A percentile compares a stretch with the other conserved stretches of the same genome.
phyloP scores from a whole-genome alignment of 2,797 vertebrate species.

The Eremophila alpestris region DNA sequence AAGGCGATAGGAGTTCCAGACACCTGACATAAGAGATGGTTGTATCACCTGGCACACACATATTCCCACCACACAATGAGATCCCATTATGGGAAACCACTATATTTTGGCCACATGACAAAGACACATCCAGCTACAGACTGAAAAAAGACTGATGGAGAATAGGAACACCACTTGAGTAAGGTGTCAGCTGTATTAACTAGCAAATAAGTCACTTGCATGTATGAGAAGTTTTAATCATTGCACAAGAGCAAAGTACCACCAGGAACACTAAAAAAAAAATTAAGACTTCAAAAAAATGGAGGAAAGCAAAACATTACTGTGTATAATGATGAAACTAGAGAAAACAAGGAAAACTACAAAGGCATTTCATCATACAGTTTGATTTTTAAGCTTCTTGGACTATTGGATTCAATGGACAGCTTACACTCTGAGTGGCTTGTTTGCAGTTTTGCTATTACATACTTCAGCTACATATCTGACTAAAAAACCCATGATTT shows the following conservation, averaged over 20 bases:
- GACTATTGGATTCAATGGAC: not conserved
- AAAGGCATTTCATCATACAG: not conserved
- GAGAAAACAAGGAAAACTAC: not conserved
- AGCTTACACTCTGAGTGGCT: not conserved
- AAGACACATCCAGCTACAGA: not conserved
- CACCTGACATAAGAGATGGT: fast-evolving
- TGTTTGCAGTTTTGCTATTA: not conserved
- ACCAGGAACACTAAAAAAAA: not conserved
- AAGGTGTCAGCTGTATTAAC: not conserved
- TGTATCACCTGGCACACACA: not conserved
- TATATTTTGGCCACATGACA: not conserved
- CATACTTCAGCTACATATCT: not conserved
- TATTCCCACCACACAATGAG: not conserved
- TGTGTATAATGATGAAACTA: not conserved
- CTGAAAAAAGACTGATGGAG: not conserved
- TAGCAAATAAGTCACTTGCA: not conserved
- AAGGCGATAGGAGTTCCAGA: fast-evolving
- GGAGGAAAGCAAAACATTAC: not conserved
- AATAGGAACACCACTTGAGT: not conserved
- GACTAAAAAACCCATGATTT: not conserved
- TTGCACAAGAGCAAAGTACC: not conserved
- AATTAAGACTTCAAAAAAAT: not conserved
- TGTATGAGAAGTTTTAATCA: not conserved
- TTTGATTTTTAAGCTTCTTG: not conserved
- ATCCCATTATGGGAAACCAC: not conserved